phyloP scores from a whole-genome alignment of 2,113 vertebrate genomes.

The Nyctibius bracteatus region DNA sequence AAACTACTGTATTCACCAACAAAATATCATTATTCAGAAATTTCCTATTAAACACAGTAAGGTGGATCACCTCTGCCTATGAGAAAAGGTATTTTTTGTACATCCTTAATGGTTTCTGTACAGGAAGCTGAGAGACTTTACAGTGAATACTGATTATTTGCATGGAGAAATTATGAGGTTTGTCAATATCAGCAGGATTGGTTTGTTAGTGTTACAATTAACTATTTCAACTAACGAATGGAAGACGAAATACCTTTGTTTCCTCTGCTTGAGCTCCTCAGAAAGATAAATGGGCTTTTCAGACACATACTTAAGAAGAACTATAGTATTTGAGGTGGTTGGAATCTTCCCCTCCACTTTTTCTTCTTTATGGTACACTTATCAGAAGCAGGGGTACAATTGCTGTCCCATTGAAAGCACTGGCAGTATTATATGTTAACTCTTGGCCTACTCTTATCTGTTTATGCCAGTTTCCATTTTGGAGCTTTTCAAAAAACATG shows the following conservation, averaged over 20 bases:
- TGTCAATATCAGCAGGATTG: background rate
- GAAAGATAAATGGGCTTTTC: slow-evolving; percentile 26
- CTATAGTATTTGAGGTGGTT: background rate
- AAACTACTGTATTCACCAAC: background rate
- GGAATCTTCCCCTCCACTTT: background rate
- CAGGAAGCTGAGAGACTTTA: background rate
- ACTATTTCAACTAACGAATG: background rate
- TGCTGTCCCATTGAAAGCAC: slow-evolving; percentile 28
- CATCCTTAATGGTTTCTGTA: background rate
- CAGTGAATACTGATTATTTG: background rate
- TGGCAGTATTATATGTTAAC: background rate
- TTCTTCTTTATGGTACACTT: slow-evolving; percentile 37
- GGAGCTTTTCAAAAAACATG: background rate
- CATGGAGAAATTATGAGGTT: background rate
- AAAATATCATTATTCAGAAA: background rate
- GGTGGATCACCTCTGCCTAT: background rate
- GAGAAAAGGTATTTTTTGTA: background rate
- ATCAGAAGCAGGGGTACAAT: slow-evolving; percentile 56
- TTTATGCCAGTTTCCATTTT: background rate
- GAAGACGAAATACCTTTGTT: slow-evolving; percentile 5
- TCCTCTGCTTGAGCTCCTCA: background rate
- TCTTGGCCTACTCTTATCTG: slow-evolving; percentile 2
- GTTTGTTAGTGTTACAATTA: background rate
- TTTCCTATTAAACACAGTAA: background rate
- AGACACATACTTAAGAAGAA: slow-evolving; percentile 57